phyloP scores from a whole-genome alignment of 2,888 invertebrate genomes.

The Cephus runcator region DNA sequence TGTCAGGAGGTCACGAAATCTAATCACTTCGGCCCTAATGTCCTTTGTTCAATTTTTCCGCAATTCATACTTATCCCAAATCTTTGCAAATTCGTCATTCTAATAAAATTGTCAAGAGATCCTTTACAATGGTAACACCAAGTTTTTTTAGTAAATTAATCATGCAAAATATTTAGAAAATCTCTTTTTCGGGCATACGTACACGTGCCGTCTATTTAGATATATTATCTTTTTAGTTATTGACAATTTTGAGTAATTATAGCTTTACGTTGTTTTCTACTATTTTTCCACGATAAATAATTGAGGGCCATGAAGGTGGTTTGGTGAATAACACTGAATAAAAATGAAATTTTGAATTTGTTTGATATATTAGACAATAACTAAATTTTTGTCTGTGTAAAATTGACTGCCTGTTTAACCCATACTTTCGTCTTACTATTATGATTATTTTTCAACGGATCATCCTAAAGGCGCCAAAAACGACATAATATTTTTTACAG shows the following conservation, averaged over 20 bases:
- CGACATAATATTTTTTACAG: not conserved
- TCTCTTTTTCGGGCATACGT: not conserved
- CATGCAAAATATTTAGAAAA: not conserved
- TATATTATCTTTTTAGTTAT: not conserved
- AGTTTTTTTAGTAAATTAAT: not conserved
- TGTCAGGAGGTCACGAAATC: slow-evolving; percentile 14
- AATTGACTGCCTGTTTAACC: too few relatives aligned
- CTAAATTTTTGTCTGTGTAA: too few relatives aligned
- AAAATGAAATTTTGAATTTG: too few relatives aligned
- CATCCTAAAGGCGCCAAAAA: not conserved
- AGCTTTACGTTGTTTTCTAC: not conserved
- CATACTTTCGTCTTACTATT: too few relatives aligned
- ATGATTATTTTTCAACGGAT: too few relatives aligned
- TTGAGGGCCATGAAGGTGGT: not conserved
- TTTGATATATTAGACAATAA: too few relatives aligned
- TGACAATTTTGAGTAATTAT: not conserved
- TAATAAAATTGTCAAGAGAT: not conserved
- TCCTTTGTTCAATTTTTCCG: not conserved
- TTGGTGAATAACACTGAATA: too few relatives aligned
- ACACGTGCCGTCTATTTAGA: not conserved
- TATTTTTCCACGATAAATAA: not conserved
- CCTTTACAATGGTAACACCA: not conserved
- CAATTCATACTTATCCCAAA: not conserved
- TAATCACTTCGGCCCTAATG: slow-evolving; percentile 7
- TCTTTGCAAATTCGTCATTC: not conserved